Conservation (phyloP, 1,140 invertebrate genomes). For the Bradysia coprophila region DNA sequence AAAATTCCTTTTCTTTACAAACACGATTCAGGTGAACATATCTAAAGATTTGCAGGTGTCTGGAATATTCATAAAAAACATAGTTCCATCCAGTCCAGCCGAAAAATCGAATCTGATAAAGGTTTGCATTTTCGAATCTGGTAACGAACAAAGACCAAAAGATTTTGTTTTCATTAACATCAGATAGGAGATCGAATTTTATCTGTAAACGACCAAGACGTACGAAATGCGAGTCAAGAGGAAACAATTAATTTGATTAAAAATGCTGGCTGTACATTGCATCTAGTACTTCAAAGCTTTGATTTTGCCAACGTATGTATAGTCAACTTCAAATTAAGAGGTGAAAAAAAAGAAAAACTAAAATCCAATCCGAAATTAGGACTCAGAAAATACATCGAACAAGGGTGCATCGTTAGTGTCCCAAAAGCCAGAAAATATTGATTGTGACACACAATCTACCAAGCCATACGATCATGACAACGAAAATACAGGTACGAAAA, state of each 20-base stretch:
- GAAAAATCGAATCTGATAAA: constrained; percentile 73
- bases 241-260: constrained; percentile 91
- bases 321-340: too few relatives aligned
- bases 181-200: constrained; percentile 76
- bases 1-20: constrained; percentile 4
- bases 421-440: too few relatives aligned
- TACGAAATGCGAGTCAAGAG: constrained; percentile 81
- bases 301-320: too few relatives aligned
- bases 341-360: too few relatives aligned
- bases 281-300: constrained; percentile 83
- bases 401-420: too few relatives aligned
- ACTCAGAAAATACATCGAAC: too few relatives aligned
- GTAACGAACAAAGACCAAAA: background rate
- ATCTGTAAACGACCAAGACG: constrained; percentile 84
- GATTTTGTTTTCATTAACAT: constrained; percentile 11
- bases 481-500: too few relatives aligned
- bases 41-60: constrained; percentile 34
- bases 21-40: background rate
- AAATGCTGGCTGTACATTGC: constrained; percentile 74
- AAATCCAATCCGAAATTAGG: too few relatives aligned
- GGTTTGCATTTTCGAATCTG: constrained; percentile 26
- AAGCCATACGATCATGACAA: too few relatives aligned
- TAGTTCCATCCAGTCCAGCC: constrained; percentile 87
- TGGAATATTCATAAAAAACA: constrained; percentile 97
- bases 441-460: too few relatives aligned